Percentiles rank a stretch among this genome's conserved stretches.
These are phyloP conservation scores for Kryptolebias ocellatus DNA, from an alignment of 2,797 vertebrate genomes.

Conservation along the genomic window DNA sequence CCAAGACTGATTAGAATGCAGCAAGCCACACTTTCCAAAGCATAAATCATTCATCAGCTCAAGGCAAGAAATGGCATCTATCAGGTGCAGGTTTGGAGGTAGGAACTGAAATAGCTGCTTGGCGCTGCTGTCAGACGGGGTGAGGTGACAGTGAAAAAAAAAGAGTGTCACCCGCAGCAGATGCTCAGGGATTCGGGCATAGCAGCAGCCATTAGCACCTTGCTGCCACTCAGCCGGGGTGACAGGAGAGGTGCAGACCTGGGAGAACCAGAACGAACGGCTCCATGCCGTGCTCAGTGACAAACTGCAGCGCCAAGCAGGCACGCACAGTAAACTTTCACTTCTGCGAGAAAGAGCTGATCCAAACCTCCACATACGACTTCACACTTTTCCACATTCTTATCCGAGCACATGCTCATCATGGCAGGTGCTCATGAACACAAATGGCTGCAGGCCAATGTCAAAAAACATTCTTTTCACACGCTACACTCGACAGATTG, in stretches of 20 bases:
- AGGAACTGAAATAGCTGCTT: slow-evolving; percentile 67
- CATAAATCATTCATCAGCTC: slow-evolving; percentile 71
- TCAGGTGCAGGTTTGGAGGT: slow-evolving; percentile 66
- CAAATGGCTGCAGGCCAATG: slow-evolving; percentile 67
- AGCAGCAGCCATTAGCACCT: slow-evolving; percentile 85
- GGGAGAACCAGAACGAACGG: slow-evolving; percentile 54
- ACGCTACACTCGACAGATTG: slow-evolving; percentile 55
- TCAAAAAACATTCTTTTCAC: slow-evolving; percentile 62
- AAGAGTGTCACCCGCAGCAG: slow-evolving; percentile 82
- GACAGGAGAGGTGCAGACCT: slow-evolving; percentile 73
- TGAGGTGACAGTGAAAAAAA: slow-evolving; percentile 71
- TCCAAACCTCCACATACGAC: slow-evolving; percentile 29
- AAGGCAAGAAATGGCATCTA: slow-evolving; percentile 52
- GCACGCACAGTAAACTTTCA: slow-evolving; percentile 56
- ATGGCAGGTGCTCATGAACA: slow-evolving; percentile 56
- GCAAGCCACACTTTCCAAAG: slow-evolving; percentile 47
- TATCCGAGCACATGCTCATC: slow-evolving; percentile 37
- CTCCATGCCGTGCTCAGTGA: slow-evolving; percentile 54
- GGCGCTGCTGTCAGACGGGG: slow-evolving; percentile 68
- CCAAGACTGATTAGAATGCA: slow-evolving; percentile 55
- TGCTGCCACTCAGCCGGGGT: slow-evolving; percentile 78
- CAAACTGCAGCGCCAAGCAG: slow-evolving; percentile 48
- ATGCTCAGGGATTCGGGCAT: slow-evolving; percentile 78
- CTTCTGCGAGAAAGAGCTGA: slow-evolving; percentile 45
- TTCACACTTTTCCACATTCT: slow-evolving; percentile 24